Base-by-base conservation (phyloP, 2,888 invertebrate genomes). In the Microdon myrmicae region DNA sequence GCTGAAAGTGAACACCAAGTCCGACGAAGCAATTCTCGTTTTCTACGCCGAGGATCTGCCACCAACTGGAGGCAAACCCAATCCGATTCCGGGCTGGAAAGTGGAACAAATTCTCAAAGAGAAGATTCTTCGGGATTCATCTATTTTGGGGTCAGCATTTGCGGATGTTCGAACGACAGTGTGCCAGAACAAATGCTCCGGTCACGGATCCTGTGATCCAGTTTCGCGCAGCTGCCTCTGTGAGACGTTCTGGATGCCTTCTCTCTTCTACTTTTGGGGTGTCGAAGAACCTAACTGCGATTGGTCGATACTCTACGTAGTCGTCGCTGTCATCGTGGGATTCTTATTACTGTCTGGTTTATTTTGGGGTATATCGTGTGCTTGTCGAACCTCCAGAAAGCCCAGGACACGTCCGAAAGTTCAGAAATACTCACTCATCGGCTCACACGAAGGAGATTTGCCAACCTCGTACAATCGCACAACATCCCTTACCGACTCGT, bases 231-330 rank as follows among this genome's bases (percentile, higher is more conserved):
- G 87, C 47, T 96, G 96, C 74, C 84, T 90, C 71, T 96, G 96
- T 79, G 94, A 96, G 80, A 91, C 94, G 12, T 96, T 96, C 83
- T 96, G 96, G 96, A 96, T 96, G 94, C 90, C 93, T 80, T 90
- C 92, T 76, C 82, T 90, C 22, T 81, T 90, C 64, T 83, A 84
- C 37, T 84, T 84, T 54, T 83, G 86, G 75, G 83, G 86, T 60
- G 83, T 85, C 17, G 83, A 85, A 74, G 85, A 88, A 51, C 89
- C 90, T 73, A 92, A 93, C 80, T 94, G 93, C 77, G 92, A 92
- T 76, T 96, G 96, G 96, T 95, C 95, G 70, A 90, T 96, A 70
- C 84, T 96, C 47, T 95, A 96, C 81, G 93, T 94, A 26, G 89
- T 91, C 69, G 87, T 96, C 71, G 89, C 88, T 47, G 82, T 88